Evolutionary conservation across 2,888 invertebrate genomes (phyloP).

Genomic region (Brachycybe producta): DNA sequence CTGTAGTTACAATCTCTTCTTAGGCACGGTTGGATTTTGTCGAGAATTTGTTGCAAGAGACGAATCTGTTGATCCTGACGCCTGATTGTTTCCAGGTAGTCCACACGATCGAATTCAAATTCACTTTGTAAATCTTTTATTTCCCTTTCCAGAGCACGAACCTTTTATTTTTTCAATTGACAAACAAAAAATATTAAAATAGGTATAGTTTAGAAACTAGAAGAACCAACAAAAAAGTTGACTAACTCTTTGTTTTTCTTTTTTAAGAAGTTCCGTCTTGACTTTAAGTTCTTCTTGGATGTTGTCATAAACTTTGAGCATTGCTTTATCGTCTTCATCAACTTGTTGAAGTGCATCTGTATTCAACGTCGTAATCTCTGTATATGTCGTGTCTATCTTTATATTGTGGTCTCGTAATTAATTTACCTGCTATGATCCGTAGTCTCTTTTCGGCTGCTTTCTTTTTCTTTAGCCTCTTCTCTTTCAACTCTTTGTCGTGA

Average conservation of each 20-base stretch:
- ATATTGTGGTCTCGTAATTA: no score
- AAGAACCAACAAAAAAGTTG: background rate
- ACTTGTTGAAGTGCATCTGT: slow-evolving; percentile 40
- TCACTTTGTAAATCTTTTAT: slow-evolving; percentile 63
- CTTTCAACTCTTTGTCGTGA: slow-evolving; percentile 55
- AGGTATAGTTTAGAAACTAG: slow-evolving; percentile 7
- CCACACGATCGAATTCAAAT: slow-evolving; percentile 66
- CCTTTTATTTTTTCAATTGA: slow-evolving; percentile 31
- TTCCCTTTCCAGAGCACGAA: slow-evolving; percentile 54
- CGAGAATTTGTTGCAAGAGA: slow-evolving; percentile 49
- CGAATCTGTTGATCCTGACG: slow-evolving; percentile 55
- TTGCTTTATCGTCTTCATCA: slow-evolving; percentile 54
- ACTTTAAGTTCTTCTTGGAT: slow-evolving; percentile 62
- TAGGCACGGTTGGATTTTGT: slow-evolving; percentile 52
- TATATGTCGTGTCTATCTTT: background rate
- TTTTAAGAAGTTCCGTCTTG: slow-evolving; percentile 52
- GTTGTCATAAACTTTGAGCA: slow-evolving; percentile 58
- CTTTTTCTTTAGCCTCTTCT: slow-evolving; percentile 51
- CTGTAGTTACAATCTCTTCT: slow-evolving; percentile 61
- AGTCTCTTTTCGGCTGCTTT: slow-evolving; percentile 51
- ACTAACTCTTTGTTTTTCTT: slow-evolving; percentile 48
- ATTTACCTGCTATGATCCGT: slow-evolving; percentile 34
- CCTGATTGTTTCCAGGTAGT: slow-evolving; percentile 67
- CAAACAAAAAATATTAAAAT: slow-evolving; percentile 1
- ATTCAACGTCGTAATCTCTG: background rate